Evolutionary conservation across 2,113 vertebrate genomes (phyloP).

Genomic region (Camelus dromedarius): DNA sequence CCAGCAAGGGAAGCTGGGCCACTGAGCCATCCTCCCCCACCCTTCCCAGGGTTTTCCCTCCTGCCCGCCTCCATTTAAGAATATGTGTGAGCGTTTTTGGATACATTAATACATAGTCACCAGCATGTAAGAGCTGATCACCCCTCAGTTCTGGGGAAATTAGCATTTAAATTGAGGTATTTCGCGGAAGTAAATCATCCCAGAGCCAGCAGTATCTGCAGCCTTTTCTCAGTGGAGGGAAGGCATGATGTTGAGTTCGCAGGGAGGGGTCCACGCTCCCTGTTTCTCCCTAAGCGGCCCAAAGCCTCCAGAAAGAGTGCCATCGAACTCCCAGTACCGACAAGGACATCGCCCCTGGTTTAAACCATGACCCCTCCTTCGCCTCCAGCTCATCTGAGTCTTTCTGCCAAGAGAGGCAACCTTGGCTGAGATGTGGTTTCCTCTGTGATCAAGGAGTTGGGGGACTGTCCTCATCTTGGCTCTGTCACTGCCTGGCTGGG

Average conservation of each 20-base stretch:
- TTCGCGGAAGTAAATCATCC: conserved; percentile 79
- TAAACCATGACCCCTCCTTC: rapidly evolving
- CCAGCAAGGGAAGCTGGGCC: neutral
- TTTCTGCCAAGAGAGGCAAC: neutral
- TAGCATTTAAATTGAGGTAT: conserved; percentile 88
- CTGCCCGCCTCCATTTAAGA: neutral
- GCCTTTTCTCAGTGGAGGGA: neutral
- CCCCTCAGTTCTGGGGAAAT: conserved; percentile 78
- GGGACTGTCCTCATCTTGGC: neutral
- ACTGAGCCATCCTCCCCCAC: neutral
- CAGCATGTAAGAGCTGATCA: conserved; percentile 44
- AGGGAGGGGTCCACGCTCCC: neutral
- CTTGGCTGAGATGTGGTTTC: neutral
- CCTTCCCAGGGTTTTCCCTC: neutral
- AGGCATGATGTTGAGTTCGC: neutral
- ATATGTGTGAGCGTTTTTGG: conserved; percentile 37
- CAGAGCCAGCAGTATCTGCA: neutral
- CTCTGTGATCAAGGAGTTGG: neutral
- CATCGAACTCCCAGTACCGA: neutral
- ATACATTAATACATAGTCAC: conserved; percentile 69
- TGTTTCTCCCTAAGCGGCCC: neutral
- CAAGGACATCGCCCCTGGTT: neutral
- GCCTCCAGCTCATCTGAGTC: neutral
- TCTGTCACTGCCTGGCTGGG: neutral
- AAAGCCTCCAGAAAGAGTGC: neutral